These are phyloP conservation scores for Salarias fasciatus DNA, from an alignment of 2,797 vertebrate genomes.

Conservation along the genomic window DNA sequence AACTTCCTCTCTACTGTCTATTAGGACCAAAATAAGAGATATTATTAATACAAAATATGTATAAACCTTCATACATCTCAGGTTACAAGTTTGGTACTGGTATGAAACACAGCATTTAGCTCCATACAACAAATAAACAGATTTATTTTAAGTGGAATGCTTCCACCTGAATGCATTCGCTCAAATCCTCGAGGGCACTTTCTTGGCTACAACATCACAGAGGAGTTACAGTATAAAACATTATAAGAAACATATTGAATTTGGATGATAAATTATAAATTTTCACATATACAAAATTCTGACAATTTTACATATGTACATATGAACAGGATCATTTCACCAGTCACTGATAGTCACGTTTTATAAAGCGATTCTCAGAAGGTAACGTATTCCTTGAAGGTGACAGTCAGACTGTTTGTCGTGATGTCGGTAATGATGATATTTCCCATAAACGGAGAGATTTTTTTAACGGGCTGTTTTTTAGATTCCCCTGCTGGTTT, in stretches of 20 bases:
- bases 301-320: constrained; percentile 77
- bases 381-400: constrained; percentile 97
- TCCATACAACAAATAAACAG: constrained; percentile 54
- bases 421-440: constrained; percentile 99
- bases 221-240: constrained; percentile 79
- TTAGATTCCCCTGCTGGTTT: constrained; percentile 74
- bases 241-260: constrained; percentile 81
- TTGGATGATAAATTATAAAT: constrained; percentile 83
- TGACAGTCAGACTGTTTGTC: constrained; percentile 97
- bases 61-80: constrained; percentile 77
- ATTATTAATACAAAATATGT: constrained; percentile 74
- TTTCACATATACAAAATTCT: constrained; percentile 80
- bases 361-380: constrained; percentile 73
- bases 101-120: constrained; percentile 68
- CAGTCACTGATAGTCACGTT: constrained; percentile 24
- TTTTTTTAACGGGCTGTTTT: constrained; percentile 80
- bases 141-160: constrained; percentile 44
- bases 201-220: constrained; percentile 74
- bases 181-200: constrained; percentile 79
- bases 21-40: constrained; percentile 67
- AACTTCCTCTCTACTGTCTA: constrained; percentile 46
- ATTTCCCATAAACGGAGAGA: constrained; percentile 96
- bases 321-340: constrained; percentile 54
- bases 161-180: constrained; percentile 73
- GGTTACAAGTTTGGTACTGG: constrained; percentile 75